A percentile compares a stretch with the other conserved stretches of the same genome.
These are phyloP conservation scores for Andrena haemorrhoa DNA, from an alignment of 2,888 invertebrate species.

Conservation along the genomic window DNA sequence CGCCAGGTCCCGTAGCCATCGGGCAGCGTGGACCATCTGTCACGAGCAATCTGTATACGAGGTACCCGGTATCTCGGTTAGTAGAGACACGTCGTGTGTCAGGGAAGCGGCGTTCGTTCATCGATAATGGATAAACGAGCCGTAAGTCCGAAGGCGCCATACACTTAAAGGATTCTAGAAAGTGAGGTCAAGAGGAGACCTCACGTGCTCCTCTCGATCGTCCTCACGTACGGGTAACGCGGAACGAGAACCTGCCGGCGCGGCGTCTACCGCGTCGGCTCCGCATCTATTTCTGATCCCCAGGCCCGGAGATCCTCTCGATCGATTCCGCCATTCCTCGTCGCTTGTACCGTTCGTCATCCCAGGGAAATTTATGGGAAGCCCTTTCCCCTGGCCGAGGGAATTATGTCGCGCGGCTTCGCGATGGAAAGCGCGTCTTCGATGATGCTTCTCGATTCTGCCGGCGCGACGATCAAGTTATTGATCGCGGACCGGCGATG, in stretches of 20 bases:
- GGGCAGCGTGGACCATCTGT: slow-evolving; percentile 54
- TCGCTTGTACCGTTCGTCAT: slow-evolving; percentile 32
- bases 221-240: slow-evolving; percentile 27
- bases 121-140: slow-evolving; percentile 68
- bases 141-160: slow-evolving; percentile 67
- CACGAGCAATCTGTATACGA: slow-evolving; percentile 53
- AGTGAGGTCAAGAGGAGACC: slow-evolving; percentile 77
- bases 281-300: slow-evolving; percentile 45
- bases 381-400: not conserved
- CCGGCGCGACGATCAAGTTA: not conserved
- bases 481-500: slow-evolving; percentile 14
- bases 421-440: not conserved
- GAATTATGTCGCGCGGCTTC: not conserved
- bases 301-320: not conserved
- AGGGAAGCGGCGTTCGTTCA: slow-evolving; percentile 58
- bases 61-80: slow-evolving; percentile 60
- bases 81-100: slow-evolving; percentile 59
- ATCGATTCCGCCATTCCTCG: slow-evolving; percentile 34
- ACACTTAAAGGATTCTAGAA: slow-evolving; percentile 76
- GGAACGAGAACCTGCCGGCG: slow-evolving; percentile 43
- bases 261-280: slow-evolving; percentile 14
- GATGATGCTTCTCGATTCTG: not conserved
- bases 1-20: slow-evolving; percentile 27
- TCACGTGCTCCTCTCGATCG: slow-evolving; percentile 45
- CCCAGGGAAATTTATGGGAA: slow-evolving; percentile 33